phyloP scores from a whole-genome alignment of 64 coral and sea anemone genomes.

The Stichodactyla mertensii region DNA sequence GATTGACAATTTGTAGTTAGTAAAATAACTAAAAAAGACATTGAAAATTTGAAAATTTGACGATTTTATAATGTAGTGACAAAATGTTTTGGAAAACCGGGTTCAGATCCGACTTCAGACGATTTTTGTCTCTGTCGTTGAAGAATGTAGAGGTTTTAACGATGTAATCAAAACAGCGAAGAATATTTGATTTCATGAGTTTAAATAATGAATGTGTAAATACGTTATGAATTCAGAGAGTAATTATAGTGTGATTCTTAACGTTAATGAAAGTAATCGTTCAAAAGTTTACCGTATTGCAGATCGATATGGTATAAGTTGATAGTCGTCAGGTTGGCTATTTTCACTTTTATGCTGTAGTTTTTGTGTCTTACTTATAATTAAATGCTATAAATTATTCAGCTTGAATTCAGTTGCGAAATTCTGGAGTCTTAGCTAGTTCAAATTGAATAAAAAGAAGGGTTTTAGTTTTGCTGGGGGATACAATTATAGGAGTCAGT shows the following conservation, averaged over 20 bases:
- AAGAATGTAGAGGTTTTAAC: neutral
- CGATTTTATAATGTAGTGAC: no score
- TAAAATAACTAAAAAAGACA: no score
- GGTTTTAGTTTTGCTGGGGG: neutral
- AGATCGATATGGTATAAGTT: neutral
- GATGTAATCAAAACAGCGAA: neutral
- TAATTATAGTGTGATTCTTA: neutral
- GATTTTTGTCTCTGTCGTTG: neutral
- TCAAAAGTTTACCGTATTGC: neutral
- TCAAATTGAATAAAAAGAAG: neutral
- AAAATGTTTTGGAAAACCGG: neutral
- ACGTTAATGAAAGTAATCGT: neutral
- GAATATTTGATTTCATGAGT: neutral
- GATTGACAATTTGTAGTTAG: no score
- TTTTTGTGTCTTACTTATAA: neutral
- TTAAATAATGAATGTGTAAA: neutral
- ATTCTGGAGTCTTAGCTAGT: neutral
- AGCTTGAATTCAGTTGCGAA: conserved; percentile 1
- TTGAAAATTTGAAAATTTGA: no score
- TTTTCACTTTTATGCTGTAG: neutral
- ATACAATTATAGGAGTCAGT: neutral
- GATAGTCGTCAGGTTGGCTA: neutral
- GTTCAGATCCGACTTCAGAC: neutral
- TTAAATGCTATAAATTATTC: neutral
- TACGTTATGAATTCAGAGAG: neutral